These are phyloP conservation scores for Linnaemya tessellans DNA, from an alignment of 2,888 invertebrate genomes.

Conservation along the genomic window DNA sequence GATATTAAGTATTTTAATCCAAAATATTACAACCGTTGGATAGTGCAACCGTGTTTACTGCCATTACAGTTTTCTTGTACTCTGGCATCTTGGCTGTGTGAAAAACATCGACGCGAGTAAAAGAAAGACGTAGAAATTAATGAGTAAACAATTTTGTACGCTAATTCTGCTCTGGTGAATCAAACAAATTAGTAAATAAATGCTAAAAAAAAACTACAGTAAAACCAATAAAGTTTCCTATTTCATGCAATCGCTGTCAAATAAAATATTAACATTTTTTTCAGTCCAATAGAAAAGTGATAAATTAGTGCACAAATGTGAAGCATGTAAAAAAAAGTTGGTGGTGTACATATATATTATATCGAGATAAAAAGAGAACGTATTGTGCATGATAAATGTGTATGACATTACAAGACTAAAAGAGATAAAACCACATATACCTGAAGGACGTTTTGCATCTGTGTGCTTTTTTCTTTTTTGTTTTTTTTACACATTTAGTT, in stretches of 20 bases:
- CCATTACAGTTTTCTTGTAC: background rate
- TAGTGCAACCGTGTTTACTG: slow-evolving; percentile 12
- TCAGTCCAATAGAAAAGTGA: background rate
- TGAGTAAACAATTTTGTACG: slow-evolving; percentile 49
- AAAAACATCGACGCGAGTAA: slow-evolving; percentile 70
- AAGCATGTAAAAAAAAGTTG: slow-evolving; percentile 64
- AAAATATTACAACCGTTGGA: background rate
- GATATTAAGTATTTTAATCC: too few species aligned
- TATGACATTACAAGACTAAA: slow-evolving; percentile 37
- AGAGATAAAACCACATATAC: slow-evolving; percentile 63
- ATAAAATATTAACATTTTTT: background rate
- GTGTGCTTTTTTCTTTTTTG: slow-evolving; percentile 32
- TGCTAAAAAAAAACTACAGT: background rate
- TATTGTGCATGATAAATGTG: background rate
- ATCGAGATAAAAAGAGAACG: slow-evolving; percentile 46
- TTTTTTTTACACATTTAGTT: slow-evolving; percentile 36
- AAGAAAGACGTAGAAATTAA: slow-evolving; percentile 63
- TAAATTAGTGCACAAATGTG: slow-evolving; percentile 10
- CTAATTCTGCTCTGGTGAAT: slow-evolving; percentile 5
- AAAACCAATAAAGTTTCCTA: background rate
- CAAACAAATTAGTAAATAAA: background rate
- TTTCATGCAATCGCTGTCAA: background rate
- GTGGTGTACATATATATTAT: slow-evolving; percentile 37
- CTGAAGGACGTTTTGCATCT: slow-evolving; percentile 73
- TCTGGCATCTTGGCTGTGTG: slow-evolving; percentile 13